Evolutionary conservation across 2,113 vertebrate species (phyloP).

Genomic region (Melanostigma gelatinosum): DNA sequence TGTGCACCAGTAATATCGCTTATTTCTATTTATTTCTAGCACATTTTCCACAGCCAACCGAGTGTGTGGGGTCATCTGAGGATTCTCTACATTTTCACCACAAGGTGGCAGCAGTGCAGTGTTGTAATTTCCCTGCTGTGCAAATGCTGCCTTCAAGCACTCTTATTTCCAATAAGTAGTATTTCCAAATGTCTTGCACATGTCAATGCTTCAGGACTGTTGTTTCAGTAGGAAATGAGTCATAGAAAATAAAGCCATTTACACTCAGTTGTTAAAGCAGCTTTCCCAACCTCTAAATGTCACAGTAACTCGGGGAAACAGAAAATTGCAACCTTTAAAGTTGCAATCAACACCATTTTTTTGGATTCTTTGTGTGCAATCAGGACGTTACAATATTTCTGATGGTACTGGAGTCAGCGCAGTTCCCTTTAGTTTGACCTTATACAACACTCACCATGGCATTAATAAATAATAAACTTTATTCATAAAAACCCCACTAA

Average conservation of each 20-base stretch:
- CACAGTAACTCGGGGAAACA: neutral
- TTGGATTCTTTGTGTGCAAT: neutral
- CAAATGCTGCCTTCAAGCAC: neutral
- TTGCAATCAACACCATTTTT: neutral
- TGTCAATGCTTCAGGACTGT: neutral
- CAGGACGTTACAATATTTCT: neutral
- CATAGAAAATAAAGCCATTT: neutral
- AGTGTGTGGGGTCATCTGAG: neutral
- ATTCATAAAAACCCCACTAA: neutral
- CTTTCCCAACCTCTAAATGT: neutral
- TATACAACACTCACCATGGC: neutral
- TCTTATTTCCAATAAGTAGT: neutral
- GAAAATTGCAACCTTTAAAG: neutral
- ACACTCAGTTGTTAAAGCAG: neutral
- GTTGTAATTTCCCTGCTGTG: neutral
- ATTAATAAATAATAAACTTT: neutral
- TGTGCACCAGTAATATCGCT: neutral
- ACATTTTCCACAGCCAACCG: neutral
- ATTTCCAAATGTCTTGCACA: neutral
- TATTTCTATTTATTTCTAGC: neutral
- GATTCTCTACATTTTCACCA: slow-evolving; percentile 7
- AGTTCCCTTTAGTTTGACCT: neutral
- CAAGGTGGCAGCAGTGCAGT: slow-evolving; percentile 41
- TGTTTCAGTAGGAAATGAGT: neutral
- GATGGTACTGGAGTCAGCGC: neutral